Conservation (phyloP, 2,113 vertebrate genomes). For the Nipponia nippon region DNA sequence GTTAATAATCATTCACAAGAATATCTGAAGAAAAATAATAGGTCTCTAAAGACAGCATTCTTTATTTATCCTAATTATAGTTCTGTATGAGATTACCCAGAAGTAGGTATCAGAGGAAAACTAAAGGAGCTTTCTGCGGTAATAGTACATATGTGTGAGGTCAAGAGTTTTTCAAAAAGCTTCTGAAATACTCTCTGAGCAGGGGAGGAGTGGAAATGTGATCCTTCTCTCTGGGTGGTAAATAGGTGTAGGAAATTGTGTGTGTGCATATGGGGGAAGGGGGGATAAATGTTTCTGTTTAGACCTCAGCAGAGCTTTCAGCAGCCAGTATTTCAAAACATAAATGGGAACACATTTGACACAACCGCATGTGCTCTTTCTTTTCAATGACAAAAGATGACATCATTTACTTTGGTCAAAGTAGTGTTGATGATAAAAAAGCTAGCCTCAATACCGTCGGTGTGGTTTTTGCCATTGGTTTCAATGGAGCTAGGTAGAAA, state of each 20-base stretch:
- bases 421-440: neutral
- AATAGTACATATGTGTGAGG: neutral
- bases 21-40: slow-evolving; percentile 3
- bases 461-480: neutral
- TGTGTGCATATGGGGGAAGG: neutral
- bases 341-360: neutral
- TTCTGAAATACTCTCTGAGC: slow-evolving; percentile 9
- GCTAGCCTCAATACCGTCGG: neutral
- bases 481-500: neutral
- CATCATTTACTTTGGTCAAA: neutral
- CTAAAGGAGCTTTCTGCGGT: slow-evolving; percentile 1
- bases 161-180: slow-evolving; percentile 40
- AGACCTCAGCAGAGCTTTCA: slow-evolving; percentile 21
- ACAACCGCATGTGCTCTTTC: neutral
- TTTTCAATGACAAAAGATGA: neutral
- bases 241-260: slow-evolving; percentile 32
- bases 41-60: neutral
- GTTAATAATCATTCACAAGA: neutral
- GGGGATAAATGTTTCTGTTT: neutral
- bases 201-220: slow-evolving; percentile 15
- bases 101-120: slow-evolving; percentile 15
- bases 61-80: slow-evolving; percentile 7
- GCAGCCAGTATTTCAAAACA: slow-evolving; percentile 11
- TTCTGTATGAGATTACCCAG: neutral
- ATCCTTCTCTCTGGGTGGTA: slow-evolving; percentile 48